Conservation (phyloP, 2,113 vertebrate genomes). For the Larimichthys crocea region DNA sequence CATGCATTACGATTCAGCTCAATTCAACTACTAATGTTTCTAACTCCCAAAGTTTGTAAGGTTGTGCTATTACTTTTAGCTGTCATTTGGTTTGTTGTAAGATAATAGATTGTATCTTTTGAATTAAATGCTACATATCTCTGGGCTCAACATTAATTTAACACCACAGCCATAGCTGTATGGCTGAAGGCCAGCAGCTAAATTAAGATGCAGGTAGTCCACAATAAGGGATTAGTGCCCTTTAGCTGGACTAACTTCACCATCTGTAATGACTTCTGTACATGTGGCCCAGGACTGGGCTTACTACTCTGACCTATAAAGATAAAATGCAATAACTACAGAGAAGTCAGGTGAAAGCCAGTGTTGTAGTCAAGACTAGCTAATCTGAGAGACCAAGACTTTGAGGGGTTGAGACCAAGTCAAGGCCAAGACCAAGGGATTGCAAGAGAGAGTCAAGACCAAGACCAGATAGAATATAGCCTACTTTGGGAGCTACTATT, state of each 20-base stretch:
- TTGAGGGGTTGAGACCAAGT: too few relatives aligned
- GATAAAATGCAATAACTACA: background rate
- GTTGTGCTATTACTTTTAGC: background rate
- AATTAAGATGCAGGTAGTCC: constrained; percentile 20
- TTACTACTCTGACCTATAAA: background rate
- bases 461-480: too few relatives aligned
- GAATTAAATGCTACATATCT: background rate
- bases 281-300: background rate
- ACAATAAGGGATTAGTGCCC: constrained; percentile 54
- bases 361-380: too few relatives aligned
- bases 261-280: background rate
- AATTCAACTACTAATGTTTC: background rate
- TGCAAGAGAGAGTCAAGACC: too few relatives aligned
- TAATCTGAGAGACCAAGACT: too few relatives aligned
- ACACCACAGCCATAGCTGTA: background rate
- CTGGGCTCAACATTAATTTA: background rate
- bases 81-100: background rate
- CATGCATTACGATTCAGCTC: background rate
- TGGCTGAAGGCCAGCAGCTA: too few relatives aligned
- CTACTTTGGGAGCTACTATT: too few relatives aligned
- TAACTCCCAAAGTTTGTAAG: background rate
- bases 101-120: background rate
- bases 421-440: too few relatives aligned
- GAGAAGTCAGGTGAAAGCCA: background rate
- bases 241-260: constrained; percentile 37